A percentile compares a stretch with the other conserved stretches of the same genome.
Conservation (phyloP, 2,888 invertebrate species). For the Lithophane socia region DNA sequence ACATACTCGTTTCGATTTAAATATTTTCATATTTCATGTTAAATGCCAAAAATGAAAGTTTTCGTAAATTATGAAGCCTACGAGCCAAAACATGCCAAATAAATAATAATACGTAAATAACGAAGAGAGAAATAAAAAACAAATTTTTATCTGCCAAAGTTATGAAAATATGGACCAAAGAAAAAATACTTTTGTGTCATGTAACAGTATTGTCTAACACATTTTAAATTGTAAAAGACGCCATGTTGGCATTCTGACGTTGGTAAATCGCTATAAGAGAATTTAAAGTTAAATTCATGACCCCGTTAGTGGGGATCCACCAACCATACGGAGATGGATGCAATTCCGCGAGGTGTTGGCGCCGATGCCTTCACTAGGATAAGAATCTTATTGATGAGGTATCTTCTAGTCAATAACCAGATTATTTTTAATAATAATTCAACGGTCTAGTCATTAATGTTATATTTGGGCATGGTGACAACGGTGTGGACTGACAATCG, state of each 20-base stretch:
- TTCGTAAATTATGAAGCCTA: neutral
- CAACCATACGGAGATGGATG: slow-evolving; percentile 27
- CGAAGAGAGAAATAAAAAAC: neutral
- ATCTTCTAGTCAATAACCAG: slow-evolving; percentile 56
- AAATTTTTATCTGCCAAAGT: slow-evolving; percentile 29
- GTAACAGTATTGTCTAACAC: slow-evolving; percentile 5
- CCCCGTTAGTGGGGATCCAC: slow-evolving; percentile 10
- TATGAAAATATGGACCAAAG: slow-evolving; percentile 50
- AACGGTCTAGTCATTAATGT: slow-evolving; percentile 55
- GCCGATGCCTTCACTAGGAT: slow-evolving; percentile 36
- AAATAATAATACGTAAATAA: slow-evolving; percentile 15
- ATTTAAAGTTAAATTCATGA: slow-evolving; percentile 21
- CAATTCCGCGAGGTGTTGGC: slow-evolving; percentile 22
- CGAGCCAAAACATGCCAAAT: slow-evolving; percentile 47
- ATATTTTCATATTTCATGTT: slow-evolving; percentile 31
- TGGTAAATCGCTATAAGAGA: slow-evolving; percentile 16
- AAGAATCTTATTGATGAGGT: slow-evolving; percentile 25
- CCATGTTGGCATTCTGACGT: slow-evolving; percentile 15
- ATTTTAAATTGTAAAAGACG: slow-evolving; percentile 27
- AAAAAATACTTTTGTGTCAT: slow-evolving; percentile 16
- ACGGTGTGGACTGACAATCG: slow-evolving; percentile 19
- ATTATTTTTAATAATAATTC: slow-evolving; percentile 53
- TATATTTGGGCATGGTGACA: slow-evolving; percentile 38
- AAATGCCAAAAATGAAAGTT: slow-evolving; percentile 5
- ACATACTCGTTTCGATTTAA: slow-evolving; percentile 20